Base-by-base conservation (phyloP, 2,797 vertebrate species). In the Ctenopoma multispine region DNA sequence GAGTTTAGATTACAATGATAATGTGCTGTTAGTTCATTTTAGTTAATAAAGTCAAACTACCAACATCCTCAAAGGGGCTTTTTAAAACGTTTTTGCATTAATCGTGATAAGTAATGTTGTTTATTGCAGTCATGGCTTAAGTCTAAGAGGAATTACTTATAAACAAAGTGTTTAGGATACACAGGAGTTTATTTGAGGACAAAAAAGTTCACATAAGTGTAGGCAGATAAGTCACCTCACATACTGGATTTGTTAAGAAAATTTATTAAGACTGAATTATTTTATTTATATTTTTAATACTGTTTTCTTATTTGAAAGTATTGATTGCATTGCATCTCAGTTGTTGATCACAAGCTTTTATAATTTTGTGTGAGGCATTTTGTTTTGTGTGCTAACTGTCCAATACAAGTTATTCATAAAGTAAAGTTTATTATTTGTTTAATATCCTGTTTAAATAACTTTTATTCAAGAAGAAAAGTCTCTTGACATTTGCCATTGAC, bases 1-100 rank as follows among this genome's bases (percentile, higher is more conserved):
- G 67, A 60, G 77, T 65, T 68, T 63, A 75, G 85, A 83, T 83
- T 57, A 69, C 24, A 4, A 36, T 17, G 75, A 86, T 84, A 73
- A 74, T 27, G 54, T 75, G 57, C 58, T 53, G 46, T 65, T 77
- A 24, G 63, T 58, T 79, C 36, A 66, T 69, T 79, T 65, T 48
- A 50, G 44, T 63, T 71, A 53, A 61, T 67, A 49, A 81, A 63
- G 58, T 21, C 5, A 58, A 75, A 54, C 29, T 60, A 74, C 55
- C 21, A 21, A 23, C 11, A 46, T 27, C 20, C 21, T 64, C 50
- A 15, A 10, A 63, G 14, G 43, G 48, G 21, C 17, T 64, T 41
- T 54, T 41, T 66, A 54, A 36, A 23, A 5, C 18, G 34, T 40
- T 51, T 7, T n/a, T 46, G 15, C 17, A 36, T 18, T 44, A 18